Base-by-base conservation (phyloP, 2,797 vertebrate genomes). In the Gephyroberyx darwinii region DNA sequence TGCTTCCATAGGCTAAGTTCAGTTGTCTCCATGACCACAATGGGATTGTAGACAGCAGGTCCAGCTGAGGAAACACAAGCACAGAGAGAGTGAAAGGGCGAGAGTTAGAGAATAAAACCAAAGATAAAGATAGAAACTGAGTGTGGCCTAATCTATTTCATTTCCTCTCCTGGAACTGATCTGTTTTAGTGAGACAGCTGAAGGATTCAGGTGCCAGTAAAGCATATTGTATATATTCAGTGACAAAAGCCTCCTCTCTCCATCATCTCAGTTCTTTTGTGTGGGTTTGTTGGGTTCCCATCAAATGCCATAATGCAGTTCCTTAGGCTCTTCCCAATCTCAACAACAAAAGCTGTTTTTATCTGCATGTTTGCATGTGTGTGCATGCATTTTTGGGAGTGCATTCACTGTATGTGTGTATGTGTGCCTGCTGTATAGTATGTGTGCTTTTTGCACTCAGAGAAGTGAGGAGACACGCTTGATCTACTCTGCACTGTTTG, bases 401-500 rank as follows among this genome's bases (percentile, higher is more conserved):
- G 8, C 45, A 47, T 16, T 47, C 22, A 26, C 12, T 26, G 26
- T 26, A 4, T 74, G 77, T 86, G 77, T 51, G 59, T 39, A 37
- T 60, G 35, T 78, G 82, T 13, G 60, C 62, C 65, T 51, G 65
- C 69, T 8, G 61, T 53, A 22, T 64, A 66, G 77, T 70, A 64
- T 77, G 81, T 89, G 85, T 88, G 89, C 90, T 91, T 93, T 93
- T 94, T 91, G 91, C 93, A 93, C 92, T 91, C 77, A 52, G 83
- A 90, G 90, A 88, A 87, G 88, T 84, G 91, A 89, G 90, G 85
- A 88, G 78, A 93, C 91, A 94, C 62, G 93, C 94, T 94, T 95
- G 93, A 95, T 88, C 92, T 94, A 77, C 66, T 93, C 92, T 94
- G 90, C 91, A 90, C 92, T 92, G 89, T 93, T 95, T 96, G 95